Conservation (phyloP, 2,113 vertebrate genomes). For the Elanus axillaris region DNA sequence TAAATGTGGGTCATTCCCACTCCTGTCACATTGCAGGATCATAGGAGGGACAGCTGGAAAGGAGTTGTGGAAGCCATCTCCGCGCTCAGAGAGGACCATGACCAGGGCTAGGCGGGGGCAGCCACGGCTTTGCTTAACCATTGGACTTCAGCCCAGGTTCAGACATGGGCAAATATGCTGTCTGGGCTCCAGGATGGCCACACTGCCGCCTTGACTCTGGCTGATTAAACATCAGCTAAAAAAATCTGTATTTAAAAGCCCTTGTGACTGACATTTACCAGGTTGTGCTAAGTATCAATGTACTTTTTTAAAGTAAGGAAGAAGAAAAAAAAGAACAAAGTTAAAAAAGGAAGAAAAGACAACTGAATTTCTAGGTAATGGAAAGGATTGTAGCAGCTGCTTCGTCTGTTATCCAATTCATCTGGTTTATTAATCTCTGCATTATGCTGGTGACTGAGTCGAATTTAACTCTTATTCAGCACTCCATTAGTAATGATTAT, state of each 20-base stretch:
- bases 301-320: fast-evolving
- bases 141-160: neutral
- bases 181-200: neutral
- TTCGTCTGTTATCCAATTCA: neutral
- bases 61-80: neutral
- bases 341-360: fast-evolving
- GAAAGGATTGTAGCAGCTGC: neutral
- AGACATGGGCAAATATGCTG: neutral
- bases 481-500: neutral
- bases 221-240: neutral
- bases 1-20: neutral
- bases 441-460: neutral
- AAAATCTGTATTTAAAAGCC: neutral
- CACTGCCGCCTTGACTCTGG: neutral
- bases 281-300: neutral
- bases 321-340: no score
- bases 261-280: neutral
- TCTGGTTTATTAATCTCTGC: neutral
- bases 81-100: neutral
- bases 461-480: neutral
- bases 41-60: neutral
- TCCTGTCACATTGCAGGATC: neutral
- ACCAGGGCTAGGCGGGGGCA: neutral
- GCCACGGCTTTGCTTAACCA: neutral
- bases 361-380: neutral